Base-by-base conservation (phyloP, 2,888 invertebrate genomes). In the Lasioglossum figueresi region DNA sequence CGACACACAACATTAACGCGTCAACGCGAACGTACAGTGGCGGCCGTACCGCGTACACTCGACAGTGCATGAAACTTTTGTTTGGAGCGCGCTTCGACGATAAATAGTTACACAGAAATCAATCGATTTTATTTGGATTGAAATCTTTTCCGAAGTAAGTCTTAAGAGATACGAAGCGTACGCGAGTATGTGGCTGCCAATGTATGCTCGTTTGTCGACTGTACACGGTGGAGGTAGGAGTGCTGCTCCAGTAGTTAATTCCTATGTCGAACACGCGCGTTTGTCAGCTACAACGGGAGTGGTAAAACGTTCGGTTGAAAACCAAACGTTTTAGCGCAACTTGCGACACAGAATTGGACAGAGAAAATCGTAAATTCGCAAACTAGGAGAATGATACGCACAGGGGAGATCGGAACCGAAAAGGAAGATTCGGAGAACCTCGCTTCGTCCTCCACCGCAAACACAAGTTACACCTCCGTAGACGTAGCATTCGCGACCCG, bases 361-460 rank as follows among this genome's bases (percentile, higher is more conserved):
- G 16, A 16, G 2, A 6, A 6, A 43, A 43, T 14, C 12, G 16
- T 19, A 19, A 31, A 63, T 27, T 31, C 31, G 63, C 48, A 48
- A 48, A 48, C 19, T 19, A 5, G 45, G 43, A 23, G 23, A 45
- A 19, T 19, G 23, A 52, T 23, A 52, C 40, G 40, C 23, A 8
- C 5, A 48, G 48, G 48, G 48, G 48, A 19, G 48, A 48, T 48
- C 6, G 19, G 48, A 6, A 19, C 6, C 19, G 6, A 48, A 10
- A 23, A 10, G 8, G 52, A n/a, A 52, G 52, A 10, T 52, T 10
- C 23, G 52, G n/a, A 52, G 52, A 52, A 10, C 23, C 23, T 63
- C 76, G n/a, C 59, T 79, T 87, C 73, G 45, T 76, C 77, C 75
- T 81, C 71, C 74, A 70, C 76, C 80, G 81, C 52, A 23, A 52